These are phyloP conservation scores for Sylvilagus floridanus DNA, from an alignment of 2,797 vertebrate genomes.

Conservation along the genomic window DNA sequence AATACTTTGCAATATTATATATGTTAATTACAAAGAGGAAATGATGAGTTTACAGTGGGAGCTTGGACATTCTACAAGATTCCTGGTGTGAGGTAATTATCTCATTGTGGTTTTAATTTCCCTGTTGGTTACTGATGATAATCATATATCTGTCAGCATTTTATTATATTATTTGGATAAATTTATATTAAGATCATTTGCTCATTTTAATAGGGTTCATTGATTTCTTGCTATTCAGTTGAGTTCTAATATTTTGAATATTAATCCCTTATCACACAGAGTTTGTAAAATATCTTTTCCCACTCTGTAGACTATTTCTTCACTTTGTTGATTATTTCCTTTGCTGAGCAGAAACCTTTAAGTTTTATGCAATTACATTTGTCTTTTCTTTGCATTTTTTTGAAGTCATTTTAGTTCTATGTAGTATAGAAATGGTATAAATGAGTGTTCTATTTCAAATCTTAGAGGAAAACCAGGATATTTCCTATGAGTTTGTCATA, in stretches of 20 bases:
- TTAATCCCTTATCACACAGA: background rate
- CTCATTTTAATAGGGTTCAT: background rate
- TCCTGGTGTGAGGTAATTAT: background rate
- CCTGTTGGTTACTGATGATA: background rate
- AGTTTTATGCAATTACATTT: too few species aligned
- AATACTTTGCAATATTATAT: background rate
- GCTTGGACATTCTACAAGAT: background rate
- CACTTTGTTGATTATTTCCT: too few species aligned
- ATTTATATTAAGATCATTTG: background rate
- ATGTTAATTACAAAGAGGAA: background rate
- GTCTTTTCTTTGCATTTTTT: too few species aligned
- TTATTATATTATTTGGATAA: background rate
- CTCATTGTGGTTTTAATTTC: background rate
- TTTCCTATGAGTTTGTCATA: too few species aligned
- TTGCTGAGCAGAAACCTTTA: too few species aligned
- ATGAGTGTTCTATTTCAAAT: too few species aligned
- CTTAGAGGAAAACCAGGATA: too few species aligned
- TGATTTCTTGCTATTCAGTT: background rate
- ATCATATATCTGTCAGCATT: background rate
- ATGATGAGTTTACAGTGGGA: background rate
- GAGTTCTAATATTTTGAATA: background rate
- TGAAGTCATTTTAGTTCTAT: too few species aligned
- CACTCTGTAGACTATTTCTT: too few species aligned
- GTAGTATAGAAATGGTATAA: too few species aligned
- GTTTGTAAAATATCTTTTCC: background rate